Evolutionary conservation across 1,140 invertebrate species (phyloP).

Genomic region (Bombus huntii): DNA sequence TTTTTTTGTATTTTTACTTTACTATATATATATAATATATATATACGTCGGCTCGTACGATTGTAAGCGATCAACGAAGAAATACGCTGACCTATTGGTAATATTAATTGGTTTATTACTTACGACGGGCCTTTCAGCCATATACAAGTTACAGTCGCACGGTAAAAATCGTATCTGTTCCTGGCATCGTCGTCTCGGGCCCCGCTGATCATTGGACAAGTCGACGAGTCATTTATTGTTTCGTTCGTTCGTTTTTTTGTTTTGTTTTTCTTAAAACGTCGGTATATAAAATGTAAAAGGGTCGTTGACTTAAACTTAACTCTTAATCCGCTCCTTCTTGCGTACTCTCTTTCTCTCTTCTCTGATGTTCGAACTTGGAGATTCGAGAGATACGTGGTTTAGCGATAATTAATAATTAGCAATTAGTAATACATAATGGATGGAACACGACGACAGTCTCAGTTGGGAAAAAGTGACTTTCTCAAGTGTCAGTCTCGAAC

Average conservation of each 20-base stretch:
- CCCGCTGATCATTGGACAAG: conserved; percentile 14
- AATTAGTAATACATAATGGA: conserved; percentile 71
- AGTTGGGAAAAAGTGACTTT: conserved; percentile 66
- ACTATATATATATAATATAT: background rate
- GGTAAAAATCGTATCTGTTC: conserved; percentile 30
- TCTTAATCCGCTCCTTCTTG: background rate
- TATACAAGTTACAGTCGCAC: conserved; percentile 7
- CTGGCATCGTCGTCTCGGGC: background rate
- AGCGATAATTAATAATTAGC: conserved; percentile 53
- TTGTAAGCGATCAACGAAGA: conserved; percentile 10
- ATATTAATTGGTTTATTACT: conserved; percentile 4
- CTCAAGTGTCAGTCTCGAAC: conserved; percentile 67
- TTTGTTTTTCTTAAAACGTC: conserved; percentile 43
- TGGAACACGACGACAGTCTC: conserved; percentile 72
- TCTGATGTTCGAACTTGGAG: background rate
- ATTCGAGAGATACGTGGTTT: conserved; percentile 7
- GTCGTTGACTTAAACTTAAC: conserved; percentile 63
- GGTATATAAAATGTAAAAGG: conserved; percentile 67
- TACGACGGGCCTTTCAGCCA: background rate
- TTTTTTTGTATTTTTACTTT: background rate
- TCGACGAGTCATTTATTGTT: conserved; percentile 35
- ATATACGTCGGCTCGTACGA: background rate
- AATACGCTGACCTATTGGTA: background rate
- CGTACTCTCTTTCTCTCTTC: background rate
- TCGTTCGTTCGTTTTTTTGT: background rate